Evolutionary conservation across 2,888 invertebrate species (phyloP).

Genomic region (Cantharis nigra): DNA sequence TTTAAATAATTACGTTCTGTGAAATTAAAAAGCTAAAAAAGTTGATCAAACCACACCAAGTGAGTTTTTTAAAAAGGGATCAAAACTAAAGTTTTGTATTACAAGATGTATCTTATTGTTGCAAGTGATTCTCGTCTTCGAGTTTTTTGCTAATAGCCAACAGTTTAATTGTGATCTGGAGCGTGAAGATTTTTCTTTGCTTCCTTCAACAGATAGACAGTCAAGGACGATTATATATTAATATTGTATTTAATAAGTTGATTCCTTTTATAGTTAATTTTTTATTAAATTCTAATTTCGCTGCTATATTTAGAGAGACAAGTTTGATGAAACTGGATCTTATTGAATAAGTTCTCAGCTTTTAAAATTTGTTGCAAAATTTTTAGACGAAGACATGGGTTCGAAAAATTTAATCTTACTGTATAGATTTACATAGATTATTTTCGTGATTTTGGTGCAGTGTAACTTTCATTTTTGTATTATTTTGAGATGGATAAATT

Average conservation of each 20-base stretch:
- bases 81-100: neutral
- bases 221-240: conserved; percentile 15
- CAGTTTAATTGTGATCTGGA: conserved; percentile 9
- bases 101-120: neutral
- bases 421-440: neutral
- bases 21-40: neutral
- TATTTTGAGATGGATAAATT: neutral
- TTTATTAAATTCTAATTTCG: conserved; percentile 2
- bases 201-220: conserved; percentile 7
- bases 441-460: neutral
- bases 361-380: neutral
- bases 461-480: neutral
- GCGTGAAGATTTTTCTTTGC: conserved; percentile 1
- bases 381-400: neutral
- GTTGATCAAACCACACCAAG: neutral
- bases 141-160: neutral
- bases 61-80: neutral
- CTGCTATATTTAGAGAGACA: neutral
- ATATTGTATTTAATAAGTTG: conserved; percentile 18
- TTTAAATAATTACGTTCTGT: neutral
- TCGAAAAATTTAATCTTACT: neutral
- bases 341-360: neutral
- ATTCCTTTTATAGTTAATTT: conserved; percentile 15
- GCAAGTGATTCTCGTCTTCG: neutral
- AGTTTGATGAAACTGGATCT: neutral